phyloP scores from a whole-genome alignment of 1,140 invertebrate genomes.

The silkworm (Bombyx mori) region ASM3026992v2 NC_085107.1:6127501-6128000 shows the following conservation, averaged over 20 bases:
- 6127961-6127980: constrained; percentile 24
- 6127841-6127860: constrained; percentile 35
- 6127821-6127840: constrained; percentile 28
- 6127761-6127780: constrained; percentile 23
- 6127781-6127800: constrained; percentile 15
- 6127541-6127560: constrained; percentile 50
- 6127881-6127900: constrained; percentile 23
- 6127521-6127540: constrained; percentile 39
- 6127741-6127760: constrained; percentile 36
- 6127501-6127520: constrained; percentile 31
- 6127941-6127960: constrained; percentile 23
- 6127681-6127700: constrained; percentile 7
- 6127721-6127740: constrained; percentile 25
- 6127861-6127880: constrained; percentile 32
- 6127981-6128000: constrained; percentile 29
- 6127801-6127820: constrained; percentile 7
- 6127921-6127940: constrained; percentile 27
- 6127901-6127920: constrained; percentile 9
- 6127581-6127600: constrained; percentile 18
- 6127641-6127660: constrained; percentile 26
- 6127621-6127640: constrained; percentile 15
- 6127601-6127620: constrained; percentile 26
- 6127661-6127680: constrained; percentile 40
- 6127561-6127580: constrained; percentile 29
- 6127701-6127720: constrained; percentile 12